Evolutionary conservation across 2,888 invertebrate genomes (phyloP).

Genomic region (Drosophila phalerata): DNA sequence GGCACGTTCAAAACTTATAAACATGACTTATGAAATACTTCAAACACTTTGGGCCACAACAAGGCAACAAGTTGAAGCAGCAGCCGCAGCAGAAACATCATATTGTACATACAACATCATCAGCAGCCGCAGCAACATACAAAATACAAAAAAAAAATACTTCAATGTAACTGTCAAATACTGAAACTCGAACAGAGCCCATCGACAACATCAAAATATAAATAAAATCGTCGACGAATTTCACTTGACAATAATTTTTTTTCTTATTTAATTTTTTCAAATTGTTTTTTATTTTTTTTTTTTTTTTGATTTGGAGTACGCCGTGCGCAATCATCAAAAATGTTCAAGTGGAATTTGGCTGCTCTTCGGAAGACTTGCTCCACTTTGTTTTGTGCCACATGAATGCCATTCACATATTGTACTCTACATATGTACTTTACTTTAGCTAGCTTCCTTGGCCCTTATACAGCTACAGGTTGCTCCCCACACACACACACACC

Average conservation of each 20-base stretch:
- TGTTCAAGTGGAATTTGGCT: conserved; percentile 75
- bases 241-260: conserved; percentile 80
- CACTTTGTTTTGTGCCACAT: conserved; percentile 52
- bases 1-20: conserved; percentile 79
- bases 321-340: conserved; percentile 72
- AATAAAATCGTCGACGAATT: conserved; percentile 57
- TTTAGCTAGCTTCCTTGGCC: conserved; percentile 8
- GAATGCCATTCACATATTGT: conserved; percentile 46
- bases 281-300: conserved; percentile 33
- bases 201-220: conserved; percentile 37
- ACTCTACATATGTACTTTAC: conserved; percentile 1
- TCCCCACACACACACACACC: not conserved
- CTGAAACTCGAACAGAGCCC: conserved; percentile 33
- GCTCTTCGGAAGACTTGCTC: conserved; percentile 68
- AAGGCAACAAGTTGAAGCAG: conserved; percentile 52
- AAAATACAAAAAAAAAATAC: not conserved
- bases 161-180: conserved; percentile 78
- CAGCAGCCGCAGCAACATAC: conserved; percentile 23
- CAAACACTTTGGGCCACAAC: conserved; percentile 49
- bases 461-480: not conserved
- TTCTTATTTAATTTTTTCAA: not conserved
- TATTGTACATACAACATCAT: conserved; percentile 45
- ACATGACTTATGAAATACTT: conserved; percentile 81
- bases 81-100: conserved; percentile 40
- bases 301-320: conserved; percentile 62